Base-by-base conservation (phyloP, 2,113 vertebrate species). In the Phalacrocorax pelagicus region DNA sequence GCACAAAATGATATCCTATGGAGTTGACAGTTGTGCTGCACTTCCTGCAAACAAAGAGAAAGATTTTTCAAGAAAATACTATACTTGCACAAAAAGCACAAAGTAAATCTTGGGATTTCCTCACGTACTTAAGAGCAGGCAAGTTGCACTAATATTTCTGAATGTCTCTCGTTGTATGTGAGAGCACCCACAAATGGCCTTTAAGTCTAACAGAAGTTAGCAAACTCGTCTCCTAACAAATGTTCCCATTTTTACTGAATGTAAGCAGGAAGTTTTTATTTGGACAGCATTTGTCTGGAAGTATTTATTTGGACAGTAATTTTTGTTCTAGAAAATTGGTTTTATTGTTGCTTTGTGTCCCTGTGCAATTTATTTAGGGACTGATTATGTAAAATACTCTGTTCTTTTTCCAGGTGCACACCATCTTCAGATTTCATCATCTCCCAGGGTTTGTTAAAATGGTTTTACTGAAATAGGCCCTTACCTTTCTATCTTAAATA, bases 1-100 rank as follows among this genome's bases (percentile, higher is more conserved):
- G 99, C 99, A 92, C 99, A 99, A 97, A 99, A 99, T 24, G 99
- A 99, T 98, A 99, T 99, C 97, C 99, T 98, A 66, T 99, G 99
- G 91, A 99, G 97, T 85, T 99, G 99, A 90, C 99, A 99, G 97
- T 99, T 99, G 92, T 99, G 98, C 92, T 99, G 99, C 85, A 99
- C 98, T 94, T 99, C 99, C 99, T 99, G 98, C 72, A 88, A 97
- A 92, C 42, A 97, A 66, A 94, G 27, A 52, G 32, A 90, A 96
- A 63, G 47, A 26, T 15, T 74, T 74, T 36, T 40, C 32, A 61
- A 73, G 47, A 52, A 85, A 71, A 58, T 38, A 26, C 20, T 24
- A 5, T 12, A 49, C 12, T 32, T 6, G 1, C 32, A 22, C n/a
- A 29, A 57, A 82, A 65, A 12, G 30, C 40, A 82, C 27, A 77